phyloP scores from a whole-genome alignment of 2,113 vertebrate genomes.

The Ammodytes dubius region DNA sequence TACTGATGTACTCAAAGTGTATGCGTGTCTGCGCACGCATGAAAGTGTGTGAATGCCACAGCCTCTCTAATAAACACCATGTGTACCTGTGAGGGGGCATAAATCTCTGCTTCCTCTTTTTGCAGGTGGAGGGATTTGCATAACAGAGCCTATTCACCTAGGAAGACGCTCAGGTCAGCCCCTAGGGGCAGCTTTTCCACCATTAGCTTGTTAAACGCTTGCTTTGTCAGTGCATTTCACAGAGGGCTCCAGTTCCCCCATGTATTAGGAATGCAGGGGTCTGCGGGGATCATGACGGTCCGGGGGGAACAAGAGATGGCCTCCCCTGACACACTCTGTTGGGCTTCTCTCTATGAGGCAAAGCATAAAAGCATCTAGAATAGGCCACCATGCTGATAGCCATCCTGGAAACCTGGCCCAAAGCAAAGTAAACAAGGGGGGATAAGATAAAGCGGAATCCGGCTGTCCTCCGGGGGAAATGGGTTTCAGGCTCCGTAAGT shows the following conservation, averaged over 20 bases:
- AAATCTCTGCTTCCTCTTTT: slow-evolving; percentile 80
- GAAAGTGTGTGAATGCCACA: slow-evolving; percentile 50
- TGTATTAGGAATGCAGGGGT: slow-evolving; percentile 33
- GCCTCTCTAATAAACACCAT: slow-evolving; percentile 61
- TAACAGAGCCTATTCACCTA: slow-evolving; percentile 39
- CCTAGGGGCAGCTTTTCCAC: slow-evolving; percentile 53
- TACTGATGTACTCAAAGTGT: slow-evolving; percentile 35
- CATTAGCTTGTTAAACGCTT: slow-evolving; percentile 60
- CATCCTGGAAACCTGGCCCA: slow-evolving; percentile 27
- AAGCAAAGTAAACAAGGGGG: slow-evolving; percentile 30
- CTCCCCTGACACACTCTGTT: slow-evolving; percentile 11
- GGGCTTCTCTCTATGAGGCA: slow-evolving; percentile 21
- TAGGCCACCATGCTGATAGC: slow-evolving; percentile 27
- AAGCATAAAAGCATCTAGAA: slow-evolving; percentile 30
- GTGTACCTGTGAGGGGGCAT: slow-evolving; percentile 59
- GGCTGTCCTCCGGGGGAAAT: slow-evolving; percentile 52
- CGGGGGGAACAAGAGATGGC: slow-evolving; percentile 9
- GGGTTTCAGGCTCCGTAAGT: slow-evolving; percentile 27
- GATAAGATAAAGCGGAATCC: slow-evolving; percentile 37
- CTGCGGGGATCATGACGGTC: slow-evolving; percentile 32
- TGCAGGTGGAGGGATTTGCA: slow-evolving; percentile 69
- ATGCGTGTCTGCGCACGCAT: slow-evolving; percentile 16
- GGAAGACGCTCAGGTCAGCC: slow-evolving; percentile 47
- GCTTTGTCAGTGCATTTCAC: slow-evolving; percentile 55
- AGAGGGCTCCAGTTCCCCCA: slow-evolving; percentile 25